A percentile compares a stretch with the other conserved stretches of the same genome.
Conservation (phyloP, 2,888 invertebrate genomes). For the Pammene fasciana region DNA sequence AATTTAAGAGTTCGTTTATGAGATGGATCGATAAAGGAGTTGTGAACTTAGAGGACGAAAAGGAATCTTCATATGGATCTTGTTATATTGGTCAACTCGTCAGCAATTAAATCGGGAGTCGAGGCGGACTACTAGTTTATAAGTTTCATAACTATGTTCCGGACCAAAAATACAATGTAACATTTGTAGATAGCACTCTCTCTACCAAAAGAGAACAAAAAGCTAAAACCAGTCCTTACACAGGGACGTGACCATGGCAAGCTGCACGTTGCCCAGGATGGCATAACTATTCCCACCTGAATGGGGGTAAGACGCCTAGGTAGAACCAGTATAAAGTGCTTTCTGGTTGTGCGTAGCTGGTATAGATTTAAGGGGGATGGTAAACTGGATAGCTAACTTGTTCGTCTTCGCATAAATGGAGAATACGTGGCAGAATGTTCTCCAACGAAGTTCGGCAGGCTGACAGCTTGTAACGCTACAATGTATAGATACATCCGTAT, state of each 20-base stretch:
- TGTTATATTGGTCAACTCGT: too few species aligned
- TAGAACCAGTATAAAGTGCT: not conserved
- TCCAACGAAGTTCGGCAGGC: slow-evolving; percentile 23
- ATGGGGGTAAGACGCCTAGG: not conserved
- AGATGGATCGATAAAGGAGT: too few species aligned
- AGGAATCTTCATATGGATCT: too few species aligned
- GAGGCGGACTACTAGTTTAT: too few species aligned
- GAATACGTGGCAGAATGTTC: not conserved
- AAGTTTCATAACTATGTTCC: too few species aligned
- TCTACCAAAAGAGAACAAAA: not conserved
- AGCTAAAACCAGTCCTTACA: not conserved
- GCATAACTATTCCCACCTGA: not conserved
- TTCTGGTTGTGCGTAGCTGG: not conserved
- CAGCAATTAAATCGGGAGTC: too few species aligned
- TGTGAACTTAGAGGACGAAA: too few species aligned
- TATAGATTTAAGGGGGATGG: not conserved
- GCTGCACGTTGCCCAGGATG: not conserved
- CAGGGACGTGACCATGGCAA: not conserved
- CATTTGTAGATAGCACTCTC: not conserved
- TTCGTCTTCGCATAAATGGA: not conserved
- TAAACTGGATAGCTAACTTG: not conserved
- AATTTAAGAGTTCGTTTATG: too few species aligned
- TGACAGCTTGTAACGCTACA: slow-evolving; percentile 13
- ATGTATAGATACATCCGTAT: not conserved
- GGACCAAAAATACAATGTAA: not conserved